phyloP scores from a whole-genome alignment of 92 coral and sea anemone species.

The Pocillopora grandis region DNA sequence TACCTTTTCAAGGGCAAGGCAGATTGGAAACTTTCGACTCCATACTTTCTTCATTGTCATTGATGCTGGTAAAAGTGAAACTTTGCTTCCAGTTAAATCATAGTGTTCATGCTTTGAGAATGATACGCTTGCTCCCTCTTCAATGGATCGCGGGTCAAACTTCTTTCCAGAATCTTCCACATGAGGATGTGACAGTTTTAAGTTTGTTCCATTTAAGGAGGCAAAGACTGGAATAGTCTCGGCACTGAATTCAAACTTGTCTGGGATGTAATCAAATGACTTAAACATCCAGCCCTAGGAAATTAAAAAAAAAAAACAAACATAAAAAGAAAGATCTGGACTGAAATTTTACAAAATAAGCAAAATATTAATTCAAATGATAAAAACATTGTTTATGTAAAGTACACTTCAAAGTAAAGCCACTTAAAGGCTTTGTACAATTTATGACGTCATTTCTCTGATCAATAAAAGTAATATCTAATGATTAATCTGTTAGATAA shows the following conservation, averaged over 20 bases:
- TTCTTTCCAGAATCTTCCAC: constrained; percentile 66
- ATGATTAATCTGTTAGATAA: too few species aligned
- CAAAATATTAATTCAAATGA: too few species aligned
- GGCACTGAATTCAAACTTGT: constrained; percentile 67
- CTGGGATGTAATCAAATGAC: constrained; percentile 71
- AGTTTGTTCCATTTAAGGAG: constrained; percentile 59
- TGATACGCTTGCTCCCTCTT: constrained; percentile 46
- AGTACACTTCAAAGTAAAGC: too few species aligned
- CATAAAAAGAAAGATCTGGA: too few species aligned
- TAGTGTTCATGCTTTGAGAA: constrained; percentile 70
- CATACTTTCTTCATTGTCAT: constrained; percentile 80
- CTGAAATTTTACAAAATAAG: too few species aligned
- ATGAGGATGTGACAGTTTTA: constrained; percentile 81
- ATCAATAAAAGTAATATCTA: too few species aligned
- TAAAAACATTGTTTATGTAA: too few species aligned
- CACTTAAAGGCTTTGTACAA: too few species aligned
- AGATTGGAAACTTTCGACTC: constrained; percentile 93
- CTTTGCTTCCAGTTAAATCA: constrained; percentile 69
- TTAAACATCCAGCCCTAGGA: constrained; percentile 96
- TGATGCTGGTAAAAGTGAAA: constrained; percentile 75
- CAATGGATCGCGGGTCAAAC: constrained; percentile 74
- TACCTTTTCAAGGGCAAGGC: constrained; percentile 51
- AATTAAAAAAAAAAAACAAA: constrained; percentile 2
- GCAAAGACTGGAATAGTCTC: constrained; percentile 80
- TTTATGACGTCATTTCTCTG: too few species aligned